Conservation (phyloP, 2,888 invertebrate genomes). For the Lacanobia oleracea region DNA sequence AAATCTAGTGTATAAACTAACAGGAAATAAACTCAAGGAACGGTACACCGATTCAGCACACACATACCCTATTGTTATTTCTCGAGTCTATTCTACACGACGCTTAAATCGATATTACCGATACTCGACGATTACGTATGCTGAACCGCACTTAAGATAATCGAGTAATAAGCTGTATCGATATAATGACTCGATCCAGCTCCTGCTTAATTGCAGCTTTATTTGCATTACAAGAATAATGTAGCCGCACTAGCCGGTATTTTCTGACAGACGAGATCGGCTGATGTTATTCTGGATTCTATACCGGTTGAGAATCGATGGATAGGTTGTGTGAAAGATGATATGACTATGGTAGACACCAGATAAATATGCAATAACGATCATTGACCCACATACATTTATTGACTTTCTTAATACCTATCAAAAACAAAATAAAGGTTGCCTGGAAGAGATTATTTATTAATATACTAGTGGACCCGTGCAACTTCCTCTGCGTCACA, state of each 20-base stretch:
- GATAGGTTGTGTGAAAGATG: neutral
- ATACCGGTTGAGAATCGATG: conserved; percentile 7
- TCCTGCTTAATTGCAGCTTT: conserved; percentile 65
- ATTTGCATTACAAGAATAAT: conserved; percentile 66
- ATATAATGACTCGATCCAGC: conserved; percentile 68
- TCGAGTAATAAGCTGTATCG: conserved; percentile 70
- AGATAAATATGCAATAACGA: too few species aligned
- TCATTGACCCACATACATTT: too few species aligned
- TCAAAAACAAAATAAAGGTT: too few species aligned
- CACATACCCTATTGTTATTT: conserved; percentile 53
- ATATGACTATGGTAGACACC: neutral
- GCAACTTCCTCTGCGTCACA: too few species aligned
- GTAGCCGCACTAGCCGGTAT: conserved; percentile 31
- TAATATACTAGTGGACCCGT: too few species aligned
- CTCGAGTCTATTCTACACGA: conserved; percentile 50
- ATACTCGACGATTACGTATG: conserved; percentile 66
- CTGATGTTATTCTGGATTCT: conserved; percentile 51
- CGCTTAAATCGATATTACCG: conserved; percentile 59
- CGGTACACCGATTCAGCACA: conserved; percentile 38
- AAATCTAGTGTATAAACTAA: conserved; percentile 25
- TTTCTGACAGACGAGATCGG: conserved; percentile 52
- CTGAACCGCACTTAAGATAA: conserved; percentile 67
- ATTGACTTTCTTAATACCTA: too few species aligned
- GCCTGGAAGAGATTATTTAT: too few species aligned
- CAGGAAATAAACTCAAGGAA: conserved; percentile 53